These are phyloP conservation scores for Dasyprocta punctata DNA, from an alignment of 2,113 vertebrate genomes.

Conservation along the genomic window DNA sequence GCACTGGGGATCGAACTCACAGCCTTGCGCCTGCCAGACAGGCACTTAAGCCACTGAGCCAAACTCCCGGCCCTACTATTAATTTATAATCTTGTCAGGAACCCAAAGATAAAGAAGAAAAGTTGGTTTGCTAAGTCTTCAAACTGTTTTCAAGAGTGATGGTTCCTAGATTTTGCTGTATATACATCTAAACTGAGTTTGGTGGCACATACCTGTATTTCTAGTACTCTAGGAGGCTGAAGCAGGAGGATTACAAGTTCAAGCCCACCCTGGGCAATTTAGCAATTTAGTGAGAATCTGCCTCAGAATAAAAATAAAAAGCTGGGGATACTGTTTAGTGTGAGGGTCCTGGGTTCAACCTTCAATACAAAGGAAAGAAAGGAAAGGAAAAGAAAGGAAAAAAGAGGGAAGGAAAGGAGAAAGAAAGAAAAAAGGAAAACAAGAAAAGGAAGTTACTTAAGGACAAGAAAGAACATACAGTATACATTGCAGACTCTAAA, in stretches of 20 bases:
- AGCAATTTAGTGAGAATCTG: not conserved
- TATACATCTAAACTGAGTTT: not conserved
- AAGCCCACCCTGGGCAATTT: not conserved
- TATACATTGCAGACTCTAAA: not conserved
- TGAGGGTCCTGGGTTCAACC: not conserved
- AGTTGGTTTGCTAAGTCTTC: not conserved
- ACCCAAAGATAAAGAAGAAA: not conserved
- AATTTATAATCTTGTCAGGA: not conserved
- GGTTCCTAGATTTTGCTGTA: not conserved
- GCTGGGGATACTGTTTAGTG: not conserved
- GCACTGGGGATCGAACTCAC: too few relatives aligned
- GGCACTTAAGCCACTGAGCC: too few relatives aligned
- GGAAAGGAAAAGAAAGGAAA: too few relatives aligned
- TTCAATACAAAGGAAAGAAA: not conserved
- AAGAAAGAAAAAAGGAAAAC: not conserved
- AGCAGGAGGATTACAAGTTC: not conserved
- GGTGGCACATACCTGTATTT: not conserved
- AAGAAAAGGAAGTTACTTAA: not conserved
- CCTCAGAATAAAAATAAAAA: not conserved
- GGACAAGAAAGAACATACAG: not conserved
- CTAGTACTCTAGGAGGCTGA: not conserved
- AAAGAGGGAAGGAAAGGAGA: not conserved
- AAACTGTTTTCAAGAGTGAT: not conserved
- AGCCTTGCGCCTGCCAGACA: too few relatives aligned
- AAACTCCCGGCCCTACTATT: too few relatives aligned